A percentile compares a stretch with the other conserved stretches of the same genome.
These are phyloP conservation scores for Lepus townsendii DNA, from an alignment of 2,797 vertebrate genomes.

Conservation along the genomic window DNA sequence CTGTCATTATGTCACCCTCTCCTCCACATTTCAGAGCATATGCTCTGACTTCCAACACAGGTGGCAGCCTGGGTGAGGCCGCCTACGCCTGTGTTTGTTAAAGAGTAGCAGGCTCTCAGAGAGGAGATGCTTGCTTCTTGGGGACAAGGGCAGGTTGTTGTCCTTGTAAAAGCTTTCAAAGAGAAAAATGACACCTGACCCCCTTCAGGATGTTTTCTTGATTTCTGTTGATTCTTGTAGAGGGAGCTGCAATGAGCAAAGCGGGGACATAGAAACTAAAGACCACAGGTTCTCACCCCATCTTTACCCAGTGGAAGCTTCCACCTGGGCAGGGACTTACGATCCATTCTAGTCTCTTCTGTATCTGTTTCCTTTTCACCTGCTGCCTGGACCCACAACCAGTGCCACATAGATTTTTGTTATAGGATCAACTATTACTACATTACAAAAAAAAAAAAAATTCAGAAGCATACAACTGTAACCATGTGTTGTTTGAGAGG, in stretches of 20 bases:
- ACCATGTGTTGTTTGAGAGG: background rate
- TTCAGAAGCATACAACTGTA: background rate
- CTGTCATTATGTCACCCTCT: background rate
- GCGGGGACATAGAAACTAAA: background rate
- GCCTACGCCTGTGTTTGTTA: background rate
- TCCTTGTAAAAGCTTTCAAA: background rate
- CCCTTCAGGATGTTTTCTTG: background rate
- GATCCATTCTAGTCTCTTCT: background rate
- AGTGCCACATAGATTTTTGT: background rate
- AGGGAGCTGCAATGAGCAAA: background rate
- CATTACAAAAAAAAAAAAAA: background rate
- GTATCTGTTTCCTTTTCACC: background rate
- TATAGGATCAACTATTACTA: background rate
- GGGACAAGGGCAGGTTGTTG: background rate
- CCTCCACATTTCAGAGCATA: background rate
- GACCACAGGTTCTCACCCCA: background rate
- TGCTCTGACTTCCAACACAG: conserved; percentile 55
- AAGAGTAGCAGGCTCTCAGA: background rate
- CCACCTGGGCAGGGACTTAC: background rate
- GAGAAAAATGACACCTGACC: background rate
- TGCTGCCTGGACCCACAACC: background rate
- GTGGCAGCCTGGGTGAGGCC: background rate
- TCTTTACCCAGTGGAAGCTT: background rate
- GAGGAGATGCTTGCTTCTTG: background rate
- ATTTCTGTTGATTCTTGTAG: background rate